Conservation (phyloP, 64 coral and sea anemone genomes). For the Hydrozoanthus tunicans region DNA sequence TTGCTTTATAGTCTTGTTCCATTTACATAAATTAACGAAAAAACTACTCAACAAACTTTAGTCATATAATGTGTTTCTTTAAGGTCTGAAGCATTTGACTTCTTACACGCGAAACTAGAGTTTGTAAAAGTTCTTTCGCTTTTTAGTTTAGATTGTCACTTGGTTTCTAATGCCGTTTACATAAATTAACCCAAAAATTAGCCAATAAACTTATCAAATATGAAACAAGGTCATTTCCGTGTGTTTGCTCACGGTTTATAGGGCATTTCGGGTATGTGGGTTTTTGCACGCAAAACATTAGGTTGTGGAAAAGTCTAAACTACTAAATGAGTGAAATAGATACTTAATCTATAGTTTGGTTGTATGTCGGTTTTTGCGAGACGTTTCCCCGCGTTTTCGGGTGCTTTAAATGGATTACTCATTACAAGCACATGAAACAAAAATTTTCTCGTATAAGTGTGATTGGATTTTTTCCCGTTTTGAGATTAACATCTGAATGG, state of each 20-base stretch:
- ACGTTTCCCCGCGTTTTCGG: background rate
- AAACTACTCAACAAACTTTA: slow-evolving; percentile 7
- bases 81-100: too few species aligned
- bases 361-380: background rate
- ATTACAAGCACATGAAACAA: slow-evolving; percentile 2
- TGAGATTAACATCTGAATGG: slow-evolving; percentile 43
- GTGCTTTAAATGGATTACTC: slow-evolving; percentile 21
- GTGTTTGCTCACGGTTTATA: slow-evolving; percentile 11
- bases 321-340: background rate
- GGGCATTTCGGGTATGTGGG: background rate
- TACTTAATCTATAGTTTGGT: background rate
- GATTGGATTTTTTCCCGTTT: slow-evolving; percentile 20
- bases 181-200: slow-evolving; percentile 41
- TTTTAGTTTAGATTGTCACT: background rate
- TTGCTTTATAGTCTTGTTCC: background rate
- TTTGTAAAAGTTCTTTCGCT: too few species aligned
- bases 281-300: slow-evolving; percentile 28
- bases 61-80: background rate
- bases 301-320: background rate
- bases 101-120: too few species aligned
- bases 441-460: slow-evolving; percentile 26
- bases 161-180: background rate
- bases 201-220: slow-evolving; percentile 22
- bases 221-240: slow-evolving; percentile 38
- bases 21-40: slow-evolving; percentile 33